phyloP scores from a whole-genome alignment of 2,113 vertebrate species.

The Orientallactaga bullata region DNA sequence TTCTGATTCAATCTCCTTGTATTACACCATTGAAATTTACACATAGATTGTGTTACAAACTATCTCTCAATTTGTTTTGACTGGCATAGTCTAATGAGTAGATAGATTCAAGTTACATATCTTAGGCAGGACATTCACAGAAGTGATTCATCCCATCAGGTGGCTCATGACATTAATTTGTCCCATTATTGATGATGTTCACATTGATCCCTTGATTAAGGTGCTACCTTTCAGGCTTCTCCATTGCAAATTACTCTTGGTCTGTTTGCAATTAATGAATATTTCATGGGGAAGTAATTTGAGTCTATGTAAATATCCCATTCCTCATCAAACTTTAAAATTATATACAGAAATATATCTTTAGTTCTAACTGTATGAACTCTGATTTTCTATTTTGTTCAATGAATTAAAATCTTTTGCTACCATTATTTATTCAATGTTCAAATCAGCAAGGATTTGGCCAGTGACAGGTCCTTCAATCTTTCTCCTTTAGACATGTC shows the following conservation, averaged over 20 bases:
- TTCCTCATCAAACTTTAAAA: slow-evolving; percentile 32
- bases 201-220: slow-evolving; percentile 17
- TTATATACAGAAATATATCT: background rate
- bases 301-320: background rate
- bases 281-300: slow-evolving; percentile 19
- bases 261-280: background rate
- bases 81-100: background rate
- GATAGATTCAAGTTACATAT: background rate
- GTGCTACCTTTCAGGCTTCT: background rate
- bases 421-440: background rate
- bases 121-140: background rate
- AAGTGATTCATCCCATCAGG: background rate
- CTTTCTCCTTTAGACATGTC: background rate
- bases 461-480: background rate
- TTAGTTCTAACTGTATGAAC: background rate
- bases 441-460: background rate
- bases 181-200: background rate
- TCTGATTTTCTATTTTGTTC: background rate
- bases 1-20: background rate
- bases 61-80: background rate
- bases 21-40: background rate
- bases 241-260: slow-evolving; percentile 10
- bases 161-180: background rate
- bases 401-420: background rate
- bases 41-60: background rate